Evolutionary conservation across 2,797 vertebrate genomes (phyloP), one percentile per base, ranked within the genome.

Genomic region (Takifugu rubripes): DNA sequence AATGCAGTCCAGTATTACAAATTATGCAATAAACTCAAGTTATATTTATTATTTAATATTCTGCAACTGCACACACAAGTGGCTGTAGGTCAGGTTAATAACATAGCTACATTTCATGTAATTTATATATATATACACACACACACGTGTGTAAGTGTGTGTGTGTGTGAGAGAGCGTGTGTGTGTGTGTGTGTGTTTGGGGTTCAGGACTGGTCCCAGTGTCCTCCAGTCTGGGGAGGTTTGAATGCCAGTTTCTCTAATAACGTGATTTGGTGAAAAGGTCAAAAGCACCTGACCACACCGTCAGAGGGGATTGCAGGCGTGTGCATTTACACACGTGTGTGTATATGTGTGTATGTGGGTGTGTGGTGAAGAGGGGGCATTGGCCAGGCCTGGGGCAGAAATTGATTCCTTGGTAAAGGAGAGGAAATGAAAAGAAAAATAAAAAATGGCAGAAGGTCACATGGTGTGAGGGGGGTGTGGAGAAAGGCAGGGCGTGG

Each of bases 161-260:
- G 42, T 44, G 44, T 45, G 44, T 45, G 44, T 45, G 44, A 17
- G 5, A 5, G 16, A 3, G n/a, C 6, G 44, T 45, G n/a, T 17
- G 44, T 45, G 3, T 17, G 10, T 44, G 16, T 45, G 44, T 45
- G 11, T 60, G 51, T 59, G 57, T 74, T 69, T 64, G 54, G 53
- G 43, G 54, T 63, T 73, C 47, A 72, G 60, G 47, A 70, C 59
- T 76, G 68, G 79, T 85, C 78, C 79, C 73, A 68, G 68, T 86
- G 84, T 89, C 87, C 87, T 89, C 73, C 69, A 81, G 89, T 85
- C 84, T 86, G 77, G 81, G 66, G 78, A 78, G 81, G 88, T 86
- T 90, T 91, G 89, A 91, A 90, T 91, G 90, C 89, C 89, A 90
- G 84, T 90, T 90, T 88, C 88, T 91, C 88, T 92, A 89, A 91